These are phyloP conservation scores for Oryzias woworae DNA, from an alignment of 2,113 vertebrate genomes.

Conservation along the genomic window DNA sequence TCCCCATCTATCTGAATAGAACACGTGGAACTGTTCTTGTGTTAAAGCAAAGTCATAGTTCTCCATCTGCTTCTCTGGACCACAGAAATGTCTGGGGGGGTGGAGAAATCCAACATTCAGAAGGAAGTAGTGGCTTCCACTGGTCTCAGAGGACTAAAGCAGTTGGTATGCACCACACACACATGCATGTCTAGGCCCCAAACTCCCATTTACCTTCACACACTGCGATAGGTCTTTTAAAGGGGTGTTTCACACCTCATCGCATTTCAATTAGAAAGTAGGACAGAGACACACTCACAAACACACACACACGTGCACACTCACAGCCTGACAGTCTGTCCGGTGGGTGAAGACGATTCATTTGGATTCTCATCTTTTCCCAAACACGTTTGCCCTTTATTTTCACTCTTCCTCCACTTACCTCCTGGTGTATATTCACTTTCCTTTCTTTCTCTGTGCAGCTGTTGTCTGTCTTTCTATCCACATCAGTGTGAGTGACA, in stretches of 20 bases:
- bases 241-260: conserved; percentile 75
- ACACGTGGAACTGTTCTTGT: no score
- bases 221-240: conserved; percentile 71
- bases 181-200: conserved; percentile 11
- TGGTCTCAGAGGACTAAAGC: conserved; percentile 34
- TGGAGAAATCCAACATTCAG: no score
- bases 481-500: conserved; percentile 69
- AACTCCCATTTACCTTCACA: conserved; percentile 57
- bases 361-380: conserved; percentile 75
- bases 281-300: conserved; percentile 47
- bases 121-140: not conserved
- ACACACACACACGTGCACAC: conserved; percentile 27
- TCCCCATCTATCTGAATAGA: no score
- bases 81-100: no score
- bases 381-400: conserved; percentile 60
- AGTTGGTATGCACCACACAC: conserved; percentile 54
- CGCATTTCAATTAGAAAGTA: conserved; percentile 77
- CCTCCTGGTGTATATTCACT: conserved; percentile 49
- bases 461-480: conserved; percentile 44
- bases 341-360: conserved; percentile 71
- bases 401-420: conserved; percentile 51
- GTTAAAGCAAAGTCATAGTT: no score
- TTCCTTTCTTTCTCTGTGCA: conserved; percentile 20
- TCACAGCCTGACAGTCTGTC: conserved; percentile 63
- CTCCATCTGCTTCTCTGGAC: no score